Evolutionary conservation across 2,888 invertebrate genomes (phyloP), one percentile per base, ranked within the genome.

Genomic region (Agonopterix heracliana): DNA sequence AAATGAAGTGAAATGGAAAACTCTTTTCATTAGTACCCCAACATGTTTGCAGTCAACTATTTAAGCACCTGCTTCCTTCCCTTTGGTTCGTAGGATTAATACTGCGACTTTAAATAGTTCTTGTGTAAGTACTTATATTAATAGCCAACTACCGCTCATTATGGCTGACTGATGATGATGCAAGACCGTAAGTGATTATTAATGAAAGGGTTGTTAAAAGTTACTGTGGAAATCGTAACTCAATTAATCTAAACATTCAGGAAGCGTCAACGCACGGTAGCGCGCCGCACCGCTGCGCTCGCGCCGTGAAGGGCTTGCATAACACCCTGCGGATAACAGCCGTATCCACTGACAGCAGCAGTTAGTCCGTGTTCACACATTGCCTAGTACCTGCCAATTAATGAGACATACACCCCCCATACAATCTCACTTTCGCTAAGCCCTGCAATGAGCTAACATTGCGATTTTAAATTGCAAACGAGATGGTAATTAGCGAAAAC

Each of bases 401-500:
- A 69, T 68, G 61, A 66, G 65, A 70, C 67, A 63, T 71, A 79
- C 76, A 75, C 76, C 75, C 76, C 75, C 63, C 59, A 62, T 69
- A 70, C 70, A 68, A 67, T 65, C 54, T 70, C 67, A 76, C 83
- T 83, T 83, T 85, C 82, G 69, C 81, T 68, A 67, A 68, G 67
- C 61, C 61, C 63, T 60, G 64, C 61, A 65, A 63, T 64, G 55
- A 62, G 64, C 65, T 63, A 60, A 68, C 59, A 64, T 67, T 64
- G 63, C 64, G 72, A 70, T 79, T 86, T 84, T 81, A 84, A 84
- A 84, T 85, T 86, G 84, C 83, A 83, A 86, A 85, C 84, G 75
- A 86, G 82, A 82, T 86, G 85, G 81, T 86, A 86, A 86, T 86
- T 87, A 87, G 86, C 73, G 80, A 83, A 78, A 82, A 82, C 79